Evolutionary conservation across 2,113 vertebrate species (phyloP), one percentile per base, ranked within the genome.

Genomic region (Callocephalon fimbriatum): DNA sequence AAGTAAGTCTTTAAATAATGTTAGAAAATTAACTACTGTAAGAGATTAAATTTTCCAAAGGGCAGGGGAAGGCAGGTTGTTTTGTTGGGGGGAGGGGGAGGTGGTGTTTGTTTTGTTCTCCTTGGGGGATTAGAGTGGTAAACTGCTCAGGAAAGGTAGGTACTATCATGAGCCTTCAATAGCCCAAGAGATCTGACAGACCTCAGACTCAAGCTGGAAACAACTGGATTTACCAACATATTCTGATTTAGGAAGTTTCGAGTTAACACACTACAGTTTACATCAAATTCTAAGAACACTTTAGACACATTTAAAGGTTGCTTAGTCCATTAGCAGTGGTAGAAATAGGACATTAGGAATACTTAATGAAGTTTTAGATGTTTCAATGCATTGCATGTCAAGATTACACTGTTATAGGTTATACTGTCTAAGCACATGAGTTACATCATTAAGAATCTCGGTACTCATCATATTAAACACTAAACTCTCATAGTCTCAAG

Each of bases 311-410:
- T 61, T 76, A 90, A 90, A 93, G 35, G 58, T 29, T 93, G 66
- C 62, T 71, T 29, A 53, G 66, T 31, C 61, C n/a, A 87, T 72
- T 93, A 95, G 32, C 23, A 81, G 38, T 22, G 42, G 65, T 32
- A 87, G 80, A 87, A 91, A 51, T 31, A 89, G 50, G 35, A 71
- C 19, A 91, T 84, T 75, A 94, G 27, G 31, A 95, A 93, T 47
- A 65, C 18, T 70, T 91, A 73, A 89, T 68, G 44, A 93, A 32
- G 10, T 56, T 93, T 90, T 75, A 56, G 40, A 96, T 56, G 53
- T 74, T 90, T 67, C 62, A 85, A 7, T 20, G 22, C 56, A 68
- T 38, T 73, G 63, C 20, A 16, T 44, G n/a, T 78, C 53, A 58
- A 73, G 87, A 90, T 75, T 40, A 81, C 40, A 44, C 29, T 72